Conservation (phyloP, 2,888 invertebrate genomes). For the Amaurobius ferox region DNA sequence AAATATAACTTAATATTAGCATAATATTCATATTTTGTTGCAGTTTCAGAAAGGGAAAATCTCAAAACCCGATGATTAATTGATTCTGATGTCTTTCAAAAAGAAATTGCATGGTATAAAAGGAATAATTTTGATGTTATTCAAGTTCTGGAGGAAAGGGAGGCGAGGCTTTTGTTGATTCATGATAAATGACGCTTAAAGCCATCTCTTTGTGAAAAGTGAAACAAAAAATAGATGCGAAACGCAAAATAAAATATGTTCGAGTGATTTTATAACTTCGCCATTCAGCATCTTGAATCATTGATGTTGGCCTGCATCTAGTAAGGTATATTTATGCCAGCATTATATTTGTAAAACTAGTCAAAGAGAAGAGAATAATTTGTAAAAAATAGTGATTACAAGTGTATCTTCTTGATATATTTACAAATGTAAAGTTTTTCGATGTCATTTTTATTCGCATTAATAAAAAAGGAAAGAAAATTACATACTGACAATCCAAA, state of each 20-base stretch:
- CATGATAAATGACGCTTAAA: background rate
- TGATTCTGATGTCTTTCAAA: slow-evolving; percentile 24
- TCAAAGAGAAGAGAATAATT: too few species aligned
- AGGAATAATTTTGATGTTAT: background rate
- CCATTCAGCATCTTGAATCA: too few species aligned
- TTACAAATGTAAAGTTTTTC: too few species aligned
- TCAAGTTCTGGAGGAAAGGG: background rate
- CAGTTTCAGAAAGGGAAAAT: slow-evolving; percentile 17
- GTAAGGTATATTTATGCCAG: too few species aligned
- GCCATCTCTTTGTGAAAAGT: background rate
- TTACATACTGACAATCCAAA: too few species aligned
- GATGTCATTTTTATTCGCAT: too few species aligned
- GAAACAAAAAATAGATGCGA: background rate
- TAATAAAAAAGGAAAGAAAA: too few species aligned
- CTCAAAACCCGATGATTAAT: slow-evolving; percentile 49
- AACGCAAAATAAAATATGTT: background rate
- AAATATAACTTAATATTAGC: slow-evolving; percentile 43
- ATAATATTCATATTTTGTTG: slow-evolving; percentile 54
- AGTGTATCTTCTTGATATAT: too few species aligned
- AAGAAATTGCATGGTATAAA: background rate
- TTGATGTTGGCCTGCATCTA: too few species aligned
- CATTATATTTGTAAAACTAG: too few species aligned
- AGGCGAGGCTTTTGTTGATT: slow-evolving; percentile 7
- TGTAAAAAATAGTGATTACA: too few species aligned
- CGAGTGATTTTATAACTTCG: too few species aligned